A percentile compares a stretch with the other conserved stretches of the same genome.
Evolutionary conservation across 1,140 invertebrate species (phyloP).

Genomic region (Antheraea mylitta): DNA sequence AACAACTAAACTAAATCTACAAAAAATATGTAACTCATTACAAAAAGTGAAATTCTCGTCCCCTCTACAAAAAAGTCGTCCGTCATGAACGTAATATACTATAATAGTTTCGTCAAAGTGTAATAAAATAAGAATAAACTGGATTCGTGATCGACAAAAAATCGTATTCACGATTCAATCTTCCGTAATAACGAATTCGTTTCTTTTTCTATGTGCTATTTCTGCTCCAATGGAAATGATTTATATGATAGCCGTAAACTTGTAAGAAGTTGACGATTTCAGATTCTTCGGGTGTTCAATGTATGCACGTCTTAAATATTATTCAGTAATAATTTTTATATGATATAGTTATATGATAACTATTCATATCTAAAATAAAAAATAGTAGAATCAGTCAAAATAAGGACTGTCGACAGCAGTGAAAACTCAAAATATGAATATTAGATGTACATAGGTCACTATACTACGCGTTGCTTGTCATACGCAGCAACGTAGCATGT

Average conservation of each 20-base stretch:
- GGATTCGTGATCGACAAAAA: conserved; percentile 10
- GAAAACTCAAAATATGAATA: no score
- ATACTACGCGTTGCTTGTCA: no score
- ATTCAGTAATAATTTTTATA: no score
- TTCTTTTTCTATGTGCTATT: neutral
- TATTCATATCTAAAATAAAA: no score
- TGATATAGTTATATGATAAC: no score
- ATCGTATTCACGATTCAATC: neutral
- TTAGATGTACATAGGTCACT: no score
- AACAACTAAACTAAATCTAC: neutral
- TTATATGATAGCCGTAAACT: neutral
- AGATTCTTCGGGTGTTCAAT: neutral
- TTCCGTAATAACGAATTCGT: conserved; percentile 1
- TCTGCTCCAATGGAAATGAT: neutral
- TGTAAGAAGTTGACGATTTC: neutral
- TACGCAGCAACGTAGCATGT: no score
- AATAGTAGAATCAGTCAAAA: no score
- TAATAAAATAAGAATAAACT: conserved; percentile 6
- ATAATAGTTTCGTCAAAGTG: conserved; percentile 10
- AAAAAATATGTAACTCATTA: neutral
- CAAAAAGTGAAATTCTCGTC: conserved; percentile 2
- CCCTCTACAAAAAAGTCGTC: neutral
- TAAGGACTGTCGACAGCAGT: no score
- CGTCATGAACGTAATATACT: conserved; percentile 4
- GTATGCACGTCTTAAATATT: no score